Evolutionary conservation across 2,797 vertebrate genomes (phyloP).

Genomic region (Channallabes apus): DNA sequence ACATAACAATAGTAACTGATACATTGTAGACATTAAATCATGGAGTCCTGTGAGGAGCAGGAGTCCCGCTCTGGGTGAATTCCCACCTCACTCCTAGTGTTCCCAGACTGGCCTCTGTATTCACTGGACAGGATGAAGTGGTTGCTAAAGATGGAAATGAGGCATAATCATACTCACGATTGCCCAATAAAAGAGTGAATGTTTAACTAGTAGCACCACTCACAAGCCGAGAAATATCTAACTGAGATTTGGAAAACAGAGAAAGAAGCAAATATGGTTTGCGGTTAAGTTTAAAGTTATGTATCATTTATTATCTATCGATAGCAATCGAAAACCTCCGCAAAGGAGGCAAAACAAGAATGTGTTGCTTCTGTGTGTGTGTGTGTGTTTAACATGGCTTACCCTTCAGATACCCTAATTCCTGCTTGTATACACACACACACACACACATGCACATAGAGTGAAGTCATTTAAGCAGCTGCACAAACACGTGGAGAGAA

Average conservation of each 20-base stretch:
- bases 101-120: background rate
- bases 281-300: background rate
- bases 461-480: slow-evolving; percentile 65
- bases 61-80: too few species aligned
- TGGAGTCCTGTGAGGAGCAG: background rate
- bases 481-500: slow-evolving; percentile 58
- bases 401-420: background rate
- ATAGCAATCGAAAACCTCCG: background rate
- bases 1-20: too few species aligned
- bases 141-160: background rate
- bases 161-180: background rate
- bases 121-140: background rate
- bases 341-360: background rate
- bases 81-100: background rate
- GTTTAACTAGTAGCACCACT: slow-evolving; percentile 7
- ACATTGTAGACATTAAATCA: too few species aligned
- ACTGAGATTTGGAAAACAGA: background rate
- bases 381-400: background rate
- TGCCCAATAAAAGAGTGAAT: background rate
- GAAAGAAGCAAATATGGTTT: slow-evolving; percentile 1
- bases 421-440: slow-evolving; percentile 25
- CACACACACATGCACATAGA: slow-evolving; percentile 37
- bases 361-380: background rate
- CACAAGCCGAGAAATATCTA: background rate
- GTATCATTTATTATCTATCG: background rate